phyloP scores from a whole-genome alignment of 64 coral and sea anemone species.

The Montipora sp. region DNA sequence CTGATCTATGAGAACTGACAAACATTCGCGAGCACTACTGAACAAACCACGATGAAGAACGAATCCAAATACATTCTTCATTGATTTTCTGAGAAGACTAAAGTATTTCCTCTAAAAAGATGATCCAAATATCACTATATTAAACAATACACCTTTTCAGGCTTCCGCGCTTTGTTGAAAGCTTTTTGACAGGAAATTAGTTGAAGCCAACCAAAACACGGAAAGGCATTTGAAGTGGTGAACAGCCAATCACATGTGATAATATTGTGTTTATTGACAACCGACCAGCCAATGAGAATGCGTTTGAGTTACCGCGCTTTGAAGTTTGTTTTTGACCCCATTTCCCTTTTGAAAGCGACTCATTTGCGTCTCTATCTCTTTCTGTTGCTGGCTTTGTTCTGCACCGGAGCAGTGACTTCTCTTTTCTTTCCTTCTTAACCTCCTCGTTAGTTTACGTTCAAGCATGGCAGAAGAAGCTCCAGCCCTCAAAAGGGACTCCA shows the following conservation, averaged over 20 bases:
- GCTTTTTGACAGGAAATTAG: constrained; percentile 45
- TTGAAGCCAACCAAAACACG: not conserved
- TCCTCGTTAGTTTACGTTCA: constrained; percentile 23
- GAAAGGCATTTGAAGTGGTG: constrained; percentile 14
- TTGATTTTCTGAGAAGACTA: not conserved
- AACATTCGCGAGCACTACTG: not conserved
- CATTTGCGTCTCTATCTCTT: constrained; percentile 71
- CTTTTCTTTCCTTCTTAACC: constrained; percentile 36
- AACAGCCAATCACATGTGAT: constrained; percentile 13
- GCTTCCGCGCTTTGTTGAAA: constrained; percentile 4
- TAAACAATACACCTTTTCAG: not conserved
- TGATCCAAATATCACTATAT: not conserved
- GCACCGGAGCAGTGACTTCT: not conserved
- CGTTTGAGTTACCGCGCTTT: constrained; percentile 67
- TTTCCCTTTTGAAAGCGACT: constrained; percentile 47
- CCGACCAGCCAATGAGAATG: constrained; percentile 38
- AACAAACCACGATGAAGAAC: not conserved
- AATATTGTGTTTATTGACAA: constrained; percentile 49
- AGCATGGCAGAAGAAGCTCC: constrained; percentile 83
- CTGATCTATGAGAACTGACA: not conserved
- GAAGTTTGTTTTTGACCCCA: constrained; percentile 37
- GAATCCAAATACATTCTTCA: not conserved
- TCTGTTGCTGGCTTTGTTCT: constrained; percentile 24
- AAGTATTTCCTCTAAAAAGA: not conserved
- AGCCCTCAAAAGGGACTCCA: constrained; percentile 85